Base-by-base conservation (phyloP, 2,797 vertebrate genomes). In the Nothura maculosa region DNA sequence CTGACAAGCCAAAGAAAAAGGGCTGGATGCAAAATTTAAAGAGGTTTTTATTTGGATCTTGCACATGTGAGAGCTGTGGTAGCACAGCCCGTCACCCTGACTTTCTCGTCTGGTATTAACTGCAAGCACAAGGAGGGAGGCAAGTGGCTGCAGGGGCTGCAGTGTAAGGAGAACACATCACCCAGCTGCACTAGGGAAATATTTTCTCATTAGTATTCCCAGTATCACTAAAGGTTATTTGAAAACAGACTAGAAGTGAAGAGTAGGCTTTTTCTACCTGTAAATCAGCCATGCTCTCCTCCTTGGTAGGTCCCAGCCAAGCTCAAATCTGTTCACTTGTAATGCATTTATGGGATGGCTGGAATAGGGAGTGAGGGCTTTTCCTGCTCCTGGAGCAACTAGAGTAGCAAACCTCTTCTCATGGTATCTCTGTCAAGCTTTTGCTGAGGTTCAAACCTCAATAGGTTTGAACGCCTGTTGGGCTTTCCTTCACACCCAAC, bases 151-250 rank as follows among this genome's bases (percentile, higher is more conserved):
- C 67, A 42, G 69, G 45, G 60, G 20, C 42, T 54, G 7, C 17
- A 30, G 58, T 25, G 3, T 10, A 36, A 62, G 60, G 77, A 82
- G 34, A 63, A 86, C 74, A 81, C 42, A 60, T 75, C 80, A 16
- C 66, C 40, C 36, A 25, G 15, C 20, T 42, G 72, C 36, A 52
- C 67, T 19, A 73, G 80, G 34, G 0, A 79, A 42, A 93, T 75
- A 32, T 32, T 76, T 84, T 61, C 77, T 86, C 84, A 77, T 90
- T 81, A 86, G 92, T 43, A 63, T 34, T 55, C 81, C 78, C 84
- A 95, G 81, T 89, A 94, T 81, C 45, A 3, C 81, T 80, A 54
- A 30, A 62, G 50, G 67, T 81, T 86, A 81, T 45, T 72, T 2
- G 1, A 64, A 81, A 92, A 77, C 9, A 79, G 72, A 67, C 40